phyloP scores from a whole-genome alignment of 2,888 invertebrate species.

The Colletes collaris region DNA sequence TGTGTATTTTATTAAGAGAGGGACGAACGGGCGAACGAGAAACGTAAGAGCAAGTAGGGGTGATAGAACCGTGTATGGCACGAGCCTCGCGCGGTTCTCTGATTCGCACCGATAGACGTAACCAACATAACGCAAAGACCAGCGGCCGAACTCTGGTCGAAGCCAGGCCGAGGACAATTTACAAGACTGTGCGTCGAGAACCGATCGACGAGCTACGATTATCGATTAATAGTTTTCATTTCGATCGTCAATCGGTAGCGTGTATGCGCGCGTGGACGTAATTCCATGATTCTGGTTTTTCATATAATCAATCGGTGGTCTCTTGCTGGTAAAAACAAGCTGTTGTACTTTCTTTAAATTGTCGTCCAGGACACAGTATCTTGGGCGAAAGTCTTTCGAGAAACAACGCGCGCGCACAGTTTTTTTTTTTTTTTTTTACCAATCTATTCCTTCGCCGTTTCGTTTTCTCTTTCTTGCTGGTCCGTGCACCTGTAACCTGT shows the following conservation, averaged over 20 bases:
- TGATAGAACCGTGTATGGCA: conserved; percentile 9
- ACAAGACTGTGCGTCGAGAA: neutral
- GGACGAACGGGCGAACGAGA: conserved; percentile 1
- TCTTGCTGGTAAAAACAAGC: neutral
- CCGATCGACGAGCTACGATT: neutral
- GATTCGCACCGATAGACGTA: conserved; percentile 16
- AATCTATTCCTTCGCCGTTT: neutral
- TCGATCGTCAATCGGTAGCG: neutral
- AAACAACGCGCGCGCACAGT: neutral
- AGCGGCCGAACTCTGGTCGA: neutral
- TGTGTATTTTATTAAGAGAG: conserved; percentile 1
- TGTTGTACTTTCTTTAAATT: neutral
- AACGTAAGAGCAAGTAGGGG: neutral
- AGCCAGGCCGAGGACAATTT: neutral
- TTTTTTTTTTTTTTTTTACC: neutral
- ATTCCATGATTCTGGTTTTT: neutral
- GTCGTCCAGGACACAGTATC: neutral
- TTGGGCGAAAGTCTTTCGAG: neutral
- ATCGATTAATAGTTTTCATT: neutral
- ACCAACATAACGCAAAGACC: conserved; percentile 13
- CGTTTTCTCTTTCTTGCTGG: neutral
- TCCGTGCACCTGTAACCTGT: neutral
- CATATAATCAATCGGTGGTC: neutral
- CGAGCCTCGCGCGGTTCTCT: conserved; percentile 18
- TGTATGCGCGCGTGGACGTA: neutral